Evolutionary conservation across 2,888 invertebrate species (phyloP), one percentile per base, ranked within the genome.

Genomic region (Troglohyphantes excavatus): DNA sequence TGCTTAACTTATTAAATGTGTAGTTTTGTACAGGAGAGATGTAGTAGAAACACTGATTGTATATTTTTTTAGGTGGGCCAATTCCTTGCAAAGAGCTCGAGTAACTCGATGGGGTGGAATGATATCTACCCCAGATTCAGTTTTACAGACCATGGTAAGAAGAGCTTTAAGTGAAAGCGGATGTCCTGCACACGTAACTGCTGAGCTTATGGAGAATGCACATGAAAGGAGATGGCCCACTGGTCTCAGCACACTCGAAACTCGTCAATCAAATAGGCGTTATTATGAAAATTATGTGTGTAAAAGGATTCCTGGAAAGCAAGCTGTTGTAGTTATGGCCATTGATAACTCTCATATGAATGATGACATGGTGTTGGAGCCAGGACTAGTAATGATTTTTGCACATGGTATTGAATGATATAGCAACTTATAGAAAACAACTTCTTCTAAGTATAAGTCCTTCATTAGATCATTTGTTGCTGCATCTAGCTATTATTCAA

Each of bases 91-190:
- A 0, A 94, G 97, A 68, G 98, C 98, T 21, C 94, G 98, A 90
- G 98, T 99, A 67, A 98, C 98, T 0, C 95, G 98, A 87, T 99
- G 98, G 99, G 99, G 98, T 82, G 98, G 98, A 84, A 98, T 99
- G 98, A 99, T 99, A 93, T 98, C 98, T 33, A 99, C 99, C 13
- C 99, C 99, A 0, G 98, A 99, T 93, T 97, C 97, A 94, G 96
- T 97, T 79, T 94, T 98, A 92, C 94, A 98, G 96, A 96, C 97
- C 93, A 97, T 98, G 96, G 98, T 99, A 92, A 97, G 98, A 93
- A 95, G 98, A 92, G 97, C 98, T 21, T 94, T 99, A 89, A 97
- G 97, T 11, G 98, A 98, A 94, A 97, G 97, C 86, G 98, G 98
- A 29, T 98, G 98, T 93, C 98, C 98, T 2, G 96, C 97, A 23